Base-by-base conservation (phyloP, 2,888 invertebrate genomes). In the Leucoptera coffeella region DNA sequence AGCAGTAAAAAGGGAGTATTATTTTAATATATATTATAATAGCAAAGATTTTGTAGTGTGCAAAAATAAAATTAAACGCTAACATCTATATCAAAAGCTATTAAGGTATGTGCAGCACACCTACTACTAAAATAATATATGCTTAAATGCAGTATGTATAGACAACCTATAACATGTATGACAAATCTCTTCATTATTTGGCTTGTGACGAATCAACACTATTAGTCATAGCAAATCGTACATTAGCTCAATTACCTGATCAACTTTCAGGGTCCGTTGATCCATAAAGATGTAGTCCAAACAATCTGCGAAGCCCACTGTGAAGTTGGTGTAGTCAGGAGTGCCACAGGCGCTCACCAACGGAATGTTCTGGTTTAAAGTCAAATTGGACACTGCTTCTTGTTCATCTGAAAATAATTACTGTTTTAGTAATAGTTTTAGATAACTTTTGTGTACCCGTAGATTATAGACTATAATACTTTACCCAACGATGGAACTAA, bases 271-370 rank as follows among this genome's bases (percentile, higher is more conserved):
- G 28, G 73, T 61, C 29, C 75, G 59, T 32, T 62, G 75, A 39
- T 91, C 83, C 44, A 85, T 86, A 56, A 81, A 93, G 42, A 96
- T 93, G 44, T 95, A 95, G 61, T 96, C 96, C 29, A 96, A 65
- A 36, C 92, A 92, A 25, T 81, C 93, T 8, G 82, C 75, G 62
- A 93, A 95, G 1, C 75, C 78, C 2, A 65, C 65, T 0, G 91
- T 91, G 42, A 78, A 93, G 52, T 93, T 93, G 0, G 94, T 94
- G 44, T 79, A 92, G 22, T 74, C 62, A 1, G 89, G 87, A 11
- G 80, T 81, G 1, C 91, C 92, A 59, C 87, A 91, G 0, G 90
- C 91, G 50, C 90, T 91, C 11, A 43, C 62, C 32, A 92, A 61
- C 7, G 60, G 44, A 25, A 78, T 71, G 8, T 75, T 65, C 48